Base-by-base conservation (phyloP, 2,888 invertebrate species). In the Actias luna region DNA sequence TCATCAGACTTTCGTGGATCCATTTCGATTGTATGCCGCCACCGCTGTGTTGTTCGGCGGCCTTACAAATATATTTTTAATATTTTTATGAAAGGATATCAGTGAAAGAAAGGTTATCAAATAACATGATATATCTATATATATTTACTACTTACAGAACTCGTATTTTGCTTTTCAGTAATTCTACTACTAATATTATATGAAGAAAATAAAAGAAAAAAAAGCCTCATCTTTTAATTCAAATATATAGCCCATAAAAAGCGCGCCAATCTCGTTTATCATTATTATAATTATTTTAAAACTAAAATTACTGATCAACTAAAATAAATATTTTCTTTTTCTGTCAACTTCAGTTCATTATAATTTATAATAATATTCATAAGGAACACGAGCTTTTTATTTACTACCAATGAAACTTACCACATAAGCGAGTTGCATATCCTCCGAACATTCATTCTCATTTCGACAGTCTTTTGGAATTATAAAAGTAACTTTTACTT, bases 1-100 rank as follows among this genome's bases (percentile, higher is more conserved):
- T 85, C 67, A 95, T 95, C 16, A 95, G 89, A 4, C 87, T 83
- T 75, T 96, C 95, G 12, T 90, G 89, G 1, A 96, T 89, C 95
- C 97, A 97, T 36, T 80, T 79, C 0, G 95, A 94, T 67, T 89
- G 84, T 0, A 95, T 87, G 2, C 94, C 94, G 69, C 88, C 88
- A 1, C 88, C 86, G 5, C 84, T 79, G 60, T 94, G 93, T 69
- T 95, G 94, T 63, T 93, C 85, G 73, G 94, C 95, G 65, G 93
- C 87, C 95, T 95, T n/a, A n/a, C n/a, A 68, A 1, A 67, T 69
- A 22, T 0, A 64, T 7, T 33, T 18, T n/a, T 5, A n/a, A n/a
- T 1, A n/a, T 39, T 39, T 39, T 39, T 39, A 7, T n/a, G 12
- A 35, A 39, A 5, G n/a, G 7, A 16, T n/a, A 39, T 2, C n/a